Base-by-base conservation (phyloP, 2,797 vertebrate genomes). In the Enteromius afrohamiltoni region DNA sequence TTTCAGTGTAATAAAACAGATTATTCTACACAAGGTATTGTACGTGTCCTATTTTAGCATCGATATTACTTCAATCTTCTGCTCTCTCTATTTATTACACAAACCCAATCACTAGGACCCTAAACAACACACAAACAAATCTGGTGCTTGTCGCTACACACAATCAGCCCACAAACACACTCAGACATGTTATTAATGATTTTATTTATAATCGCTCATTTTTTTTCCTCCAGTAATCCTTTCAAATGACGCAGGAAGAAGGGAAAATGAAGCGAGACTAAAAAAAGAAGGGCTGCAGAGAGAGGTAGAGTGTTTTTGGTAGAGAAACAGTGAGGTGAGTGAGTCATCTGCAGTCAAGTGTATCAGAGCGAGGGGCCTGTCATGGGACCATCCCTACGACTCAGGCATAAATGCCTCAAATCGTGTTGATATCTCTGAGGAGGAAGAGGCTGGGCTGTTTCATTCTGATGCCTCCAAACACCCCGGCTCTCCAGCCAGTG, bases 151-250 rank as follows among this genome's bases (percentile, higher is more conserved):
- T 62, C 82, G 70, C 53, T 45, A 67, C 60, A 60, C 47, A 71
- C 77, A 84, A 70, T 80, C 76, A 67, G 80, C 47, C 68, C 55
- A 88, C 67, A 77, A 85, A 86, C 79, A 82, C 65, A 49, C 78
- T 71, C 21, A 68, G 78, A 82, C 51, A 83, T 64, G 86, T 88
- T 87, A 85, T 88, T 92, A 90, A 88, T 86, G 91, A 93, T 93
- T 93, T 84, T 17, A 87, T 92, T 92, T 88, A 89, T 90, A 92
- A 93, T 93, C 92, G 88, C 67, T 83, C 49, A 89, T 91, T 90
- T 92, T 91, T 89, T 92, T 91, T 92, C 64, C 13, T 47, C 45
- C 45, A 6, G 31, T 93, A 93, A 94, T 92, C 90, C 90, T 86
- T 85, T 82, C 80, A 83, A 84, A 84, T 34, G 31, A 71, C 49